Evolutionary conservation across 2,888 invertebrate genomes (phyloP), one percentile per base, ranked within the genome.

Genomic region (Drosophila seclusa): DNA sequence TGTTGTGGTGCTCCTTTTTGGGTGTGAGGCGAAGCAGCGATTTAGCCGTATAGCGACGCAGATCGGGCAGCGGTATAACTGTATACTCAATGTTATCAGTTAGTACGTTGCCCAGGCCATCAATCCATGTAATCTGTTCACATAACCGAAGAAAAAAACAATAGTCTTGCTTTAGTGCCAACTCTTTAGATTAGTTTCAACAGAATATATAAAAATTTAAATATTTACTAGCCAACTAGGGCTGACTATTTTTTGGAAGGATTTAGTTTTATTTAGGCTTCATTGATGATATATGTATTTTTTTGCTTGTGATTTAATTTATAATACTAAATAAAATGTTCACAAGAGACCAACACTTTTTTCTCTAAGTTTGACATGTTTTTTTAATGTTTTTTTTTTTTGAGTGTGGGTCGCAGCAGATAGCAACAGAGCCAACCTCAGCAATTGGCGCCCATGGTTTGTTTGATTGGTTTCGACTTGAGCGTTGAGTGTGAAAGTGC

Each of bases 111-210:
- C 97, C 97, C 81, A 96, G 95, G 54, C 97, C 97, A 93, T 98
- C 98, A 90, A 98, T 96, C 98, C 98, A 98, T 60, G 97, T 98
- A 87, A 98, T 97, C 96, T 97, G 93, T 18, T 13, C 29, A 24
- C 38, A 34, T 10, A 18, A 27, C 5, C 27, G 49, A 11, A 36
- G 31, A 29, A 45, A 49, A 27, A 27, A 31, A 24, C 18, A 49
- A 21, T 38, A 1, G 21, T 45, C 27, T 60, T 40, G 42, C 48
- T 34, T 70, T 48, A 66, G 49, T 50, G 64, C 38, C 59, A 49
- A 40, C 38, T 63, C 58, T 64, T 52, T 49, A 67, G 31, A 80
- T 66, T 29, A 32, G 27, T 6, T 5, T 50, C 49, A 31, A 50
- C 10, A 10, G 7, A 13, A 45, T 13, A 13, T 21, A 38, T 18